phyloP scores from a whole-genome alignment of 2,797 vertebrate species.

The Enoplosus armatus region DNA sequence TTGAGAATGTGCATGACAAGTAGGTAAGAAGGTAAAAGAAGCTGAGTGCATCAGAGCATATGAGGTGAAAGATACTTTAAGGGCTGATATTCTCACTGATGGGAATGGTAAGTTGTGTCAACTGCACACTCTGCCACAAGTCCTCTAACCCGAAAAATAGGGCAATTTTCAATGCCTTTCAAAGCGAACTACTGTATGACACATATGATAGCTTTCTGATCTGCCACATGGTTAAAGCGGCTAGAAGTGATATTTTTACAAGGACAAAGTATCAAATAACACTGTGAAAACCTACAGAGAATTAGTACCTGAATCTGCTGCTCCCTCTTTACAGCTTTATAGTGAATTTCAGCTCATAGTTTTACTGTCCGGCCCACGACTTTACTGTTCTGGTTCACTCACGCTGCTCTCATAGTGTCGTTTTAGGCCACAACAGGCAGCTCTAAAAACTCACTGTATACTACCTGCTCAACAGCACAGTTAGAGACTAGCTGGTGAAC shows the following conservation, averaged over 20 bases:
- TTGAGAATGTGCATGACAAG: constrained; percentile 31
- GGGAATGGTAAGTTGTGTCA: background rate
- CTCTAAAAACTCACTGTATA: background rate
- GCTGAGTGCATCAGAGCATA: constrained; percentile 17
- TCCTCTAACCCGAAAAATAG: constrained; percentile 6
- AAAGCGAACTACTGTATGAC: background rate
- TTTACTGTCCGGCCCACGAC: background rate
- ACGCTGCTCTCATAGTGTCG: background rate
- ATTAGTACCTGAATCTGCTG: background rate
- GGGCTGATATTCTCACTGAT: constrained; percentile 19
- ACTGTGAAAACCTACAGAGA: background rate
- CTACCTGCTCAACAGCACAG: background rate
- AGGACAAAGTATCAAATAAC: background rate
- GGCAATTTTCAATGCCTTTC: constrained; percentile 1
- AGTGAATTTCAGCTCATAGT: background rate
- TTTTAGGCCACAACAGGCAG: background rate
- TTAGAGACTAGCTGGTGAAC: background rate
- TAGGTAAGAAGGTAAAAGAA: constrained; percentile 25
- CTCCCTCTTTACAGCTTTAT: background rate
- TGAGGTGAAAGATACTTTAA: constrained; percentile 5
- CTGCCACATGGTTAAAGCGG: background rate
- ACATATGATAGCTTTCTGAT: background rate
- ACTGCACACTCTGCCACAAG: background rate
- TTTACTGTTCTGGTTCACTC: background rate
- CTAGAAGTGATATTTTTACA: background rate